These are phyloP conservation scores for Meteorus cinctellus DNA, from an alignment of 2,888 invertebrate genomes.

Conservation along the genomic window DNA sequence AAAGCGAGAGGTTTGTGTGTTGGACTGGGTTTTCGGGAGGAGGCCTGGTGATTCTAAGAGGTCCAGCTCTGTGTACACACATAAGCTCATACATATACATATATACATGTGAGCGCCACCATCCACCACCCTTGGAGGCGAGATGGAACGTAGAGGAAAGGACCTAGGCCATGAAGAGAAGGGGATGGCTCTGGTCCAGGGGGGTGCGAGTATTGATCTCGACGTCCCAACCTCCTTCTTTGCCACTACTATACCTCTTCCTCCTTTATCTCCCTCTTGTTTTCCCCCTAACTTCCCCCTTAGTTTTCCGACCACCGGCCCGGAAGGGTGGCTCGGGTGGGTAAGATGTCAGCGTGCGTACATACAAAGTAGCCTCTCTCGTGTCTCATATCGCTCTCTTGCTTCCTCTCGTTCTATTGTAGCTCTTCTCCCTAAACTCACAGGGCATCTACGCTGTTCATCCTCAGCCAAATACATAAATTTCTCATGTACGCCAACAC, in stretches of 20 bases:
- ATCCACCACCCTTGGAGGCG: conserved; percentile 37
- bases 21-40: conserved; percentile 55
- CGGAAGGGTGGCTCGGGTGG: conserved; percentile 64
- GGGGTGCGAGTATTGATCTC: conserved; percentile 73
- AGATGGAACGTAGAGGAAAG: conserved; percentile 45
- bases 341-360: conserved; percentile 73
- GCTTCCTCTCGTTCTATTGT: conserved; percentile 34
- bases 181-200: conserved; percentile 69
- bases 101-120: conserved; percentile 21
- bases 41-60: conserved; percentile 71
- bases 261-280: conserved; percentile 44
- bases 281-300: conserved; percentile 18
- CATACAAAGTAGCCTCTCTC: conserved; percentile 71
- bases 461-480: conserved; percentile 43
- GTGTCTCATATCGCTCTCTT: conserved; percentile 36
- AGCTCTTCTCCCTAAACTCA: conserved; percentile 23
- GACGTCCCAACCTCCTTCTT: conserved; percentile 59
- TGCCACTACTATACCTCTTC: conserved; percentile 39
- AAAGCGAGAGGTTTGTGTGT: conserved; percentile 39
- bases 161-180: conserved; percentile 40
- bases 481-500: conserved; percentile 45
- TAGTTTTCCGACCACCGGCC: conserved; percentile 55
- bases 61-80: conserved; percentile 63
- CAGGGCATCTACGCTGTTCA: conserved; percentile 17
- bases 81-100: conserved; percentile 19